A percentile compares a stretch with the other conserved stretches of the same genome.
Conservation (phyloP, 2,888 invertebrate genomes). For the Galerucella pusilla region DNA sequence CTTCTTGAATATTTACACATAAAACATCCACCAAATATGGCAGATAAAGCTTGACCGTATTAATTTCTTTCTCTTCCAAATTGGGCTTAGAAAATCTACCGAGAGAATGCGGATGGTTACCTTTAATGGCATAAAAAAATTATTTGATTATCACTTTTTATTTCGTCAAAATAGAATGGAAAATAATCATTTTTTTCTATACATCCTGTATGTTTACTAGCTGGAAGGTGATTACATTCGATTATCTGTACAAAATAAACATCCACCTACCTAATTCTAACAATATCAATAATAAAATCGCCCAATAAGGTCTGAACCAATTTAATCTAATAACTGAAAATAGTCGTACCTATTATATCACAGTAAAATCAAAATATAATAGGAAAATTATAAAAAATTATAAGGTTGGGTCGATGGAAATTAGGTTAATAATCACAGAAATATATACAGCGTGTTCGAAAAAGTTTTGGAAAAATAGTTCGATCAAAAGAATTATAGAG, state of each 20-base stretch:
- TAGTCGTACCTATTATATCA: background rate
- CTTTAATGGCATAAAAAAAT: constrained; percentile 41
- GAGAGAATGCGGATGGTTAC: constrained; percentile 40
- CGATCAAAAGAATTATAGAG: too few relatives aligned
- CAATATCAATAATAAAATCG: background rate
- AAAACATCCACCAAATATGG: constrained; percentile 30
- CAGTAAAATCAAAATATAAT: background rate
- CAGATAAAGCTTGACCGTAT: constrained; percentile 33
- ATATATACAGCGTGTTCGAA: too few relatives aligned
- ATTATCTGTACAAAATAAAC: constrained; percentile 6
- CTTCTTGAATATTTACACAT: too few relatives aligned
- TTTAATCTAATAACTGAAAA: background rate
- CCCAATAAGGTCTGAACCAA: constrained; percentile 9
- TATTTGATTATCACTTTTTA: constrained; percentile 25
- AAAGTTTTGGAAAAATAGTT: too few relatives aligned
- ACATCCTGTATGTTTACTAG: background rate
- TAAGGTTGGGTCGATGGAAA: too few relatives aligned
- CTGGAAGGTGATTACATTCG: background rate
- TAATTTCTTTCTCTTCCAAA: constrained; percentile 30
- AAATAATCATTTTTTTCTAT: background rate
- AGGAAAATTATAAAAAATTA: background rate
- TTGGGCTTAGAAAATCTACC: constrained; percentile 19
- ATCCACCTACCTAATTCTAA: constrained; percentile 6
- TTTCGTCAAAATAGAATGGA: constrained; percentile 6
- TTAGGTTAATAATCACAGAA: too few relatives aligned